These are phyloP conservation scores for Smutsia gigantea DNA, from an alignment of 2,797 vertebrate genomes.

Conservation along the genomic window DNA sequence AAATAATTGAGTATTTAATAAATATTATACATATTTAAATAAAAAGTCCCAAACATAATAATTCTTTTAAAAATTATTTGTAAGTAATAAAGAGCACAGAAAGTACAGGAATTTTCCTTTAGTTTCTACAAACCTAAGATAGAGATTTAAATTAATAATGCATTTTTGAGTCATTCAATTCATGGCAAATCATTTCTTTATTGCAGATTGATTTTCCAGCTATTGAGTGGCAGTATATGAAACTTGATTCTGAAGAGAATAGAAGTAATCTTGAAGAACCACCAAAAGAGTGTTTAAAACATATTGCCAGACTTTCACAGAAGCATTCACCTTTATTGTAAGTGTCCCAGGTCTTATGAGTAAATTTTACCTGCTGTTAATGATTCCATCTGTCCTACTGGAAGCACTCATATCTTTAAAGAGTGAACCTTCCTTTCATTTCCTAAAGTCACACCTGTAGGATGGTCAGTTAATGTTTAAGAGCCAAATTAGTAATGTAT, in stretches of 20 bases:
- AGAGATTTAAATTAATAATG: not conserved
- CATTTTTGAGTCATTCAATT: not conserved
- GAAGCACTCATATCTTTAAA: not conserved
- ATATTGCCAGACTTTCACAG: constrained; percentile 79
- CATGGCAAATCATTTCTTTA: constrained; percentile 36
- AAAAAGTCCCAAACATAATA: not conserved
- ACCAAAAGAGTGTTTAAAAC: constrained; percentile 75
- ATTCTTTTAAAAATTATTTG: constrained; percentile 18
- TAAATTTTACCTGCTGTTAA: not conserved
- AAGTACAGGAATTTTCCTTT: not conserved
- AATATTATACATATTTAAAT: not conserved
- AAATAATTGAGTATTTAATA: not conserved
- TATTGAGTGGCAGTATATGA: constrained; percentile 73
- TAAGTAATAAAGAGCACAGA: not conserved
- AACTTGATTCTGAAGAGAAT: constrained; percentile 74
- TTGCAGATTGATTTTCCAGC: constrained; percentile 84
- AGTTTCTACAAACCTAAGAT: not conserved
- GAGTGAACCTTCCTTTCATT: not conserved
- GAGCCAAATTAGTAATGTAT: not conserved
- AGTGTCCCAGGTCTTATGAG: constrained; percentile 65
- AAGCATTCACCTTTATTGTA: constrained; percentile 80
- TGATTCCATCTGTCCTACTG: not conserved
- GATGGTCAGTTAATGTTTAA: not conserved
- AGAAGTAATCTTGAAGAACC: constrained; percentile 63
- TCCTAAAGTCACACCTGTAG: not conserved